Percentiles rank a stretch among this genome's conserved stretches.
Evolutionary conservation across 2,113 vertebrate genomes (phyloP).

Genomic region (Muntiacus muntjak): DNA sequence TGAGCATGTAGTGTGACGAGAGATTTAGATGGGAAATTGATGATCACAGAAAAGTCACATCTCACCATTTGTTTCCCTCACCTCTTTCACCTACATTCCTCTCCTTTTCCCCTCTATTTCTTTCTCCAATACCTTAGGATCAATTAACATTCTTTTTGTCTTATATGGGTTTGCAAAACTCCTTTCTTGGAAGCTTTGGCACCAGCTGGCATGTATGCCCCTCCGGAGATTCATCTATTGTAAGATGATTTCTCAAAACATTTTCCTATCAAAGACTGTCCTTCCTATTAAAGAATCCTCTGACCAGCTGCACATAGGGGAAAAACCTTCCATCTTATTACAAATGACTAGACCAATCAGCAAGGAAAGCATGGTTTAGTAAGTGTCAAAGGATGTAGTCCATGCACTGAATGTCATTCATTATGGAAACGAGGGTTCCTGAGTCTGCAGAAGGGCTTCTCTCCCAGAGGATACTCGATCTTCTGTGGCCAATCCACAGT

Average conservation of each 20-base stretch:
- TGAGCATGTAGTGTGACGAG: not conserved
- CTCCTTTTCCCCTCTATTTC: not conserved
- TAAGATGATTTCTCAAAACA: not conserved
- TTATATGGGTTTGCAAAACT: not conserved
- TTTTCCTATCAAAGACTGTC: not conserved
- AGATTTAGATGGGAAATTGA: not conserved
- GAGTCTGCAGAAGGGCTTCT: not conserved
- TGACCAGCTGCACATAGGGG: not conserved
- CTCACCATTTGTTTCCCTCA: not conserved
- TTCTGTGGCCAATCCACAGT: not conserved
- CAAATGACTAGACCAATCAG: not conserved
- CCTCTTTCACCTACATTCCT: not conserved
- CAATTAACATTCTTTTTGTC: not conserved
- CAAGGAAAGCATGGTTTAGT: not conserved
- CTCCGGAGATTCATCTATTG: not conserved
- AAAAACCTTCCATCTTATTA: not conserved
- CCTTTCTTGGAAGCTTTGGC: not conserved
- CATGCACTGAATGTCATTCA: fast-evolving
- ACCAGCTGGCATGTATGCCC: not conserved
- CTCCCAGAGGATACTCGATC: not conserved
- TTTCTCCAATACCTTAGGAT: not conserved
- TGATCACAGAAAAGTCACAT: not conserved
- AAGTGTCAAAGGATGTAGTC: not conserved
- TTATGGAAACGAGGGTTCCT: not conserved
- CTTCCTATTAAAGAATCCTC: not conserved